Percentiles rank a stretch among this genome's conserved stretches.
phyloP scores from a whole-genome alignment of 2,113 vertebrate species.

The Malurus melanocephalus region DNA sequence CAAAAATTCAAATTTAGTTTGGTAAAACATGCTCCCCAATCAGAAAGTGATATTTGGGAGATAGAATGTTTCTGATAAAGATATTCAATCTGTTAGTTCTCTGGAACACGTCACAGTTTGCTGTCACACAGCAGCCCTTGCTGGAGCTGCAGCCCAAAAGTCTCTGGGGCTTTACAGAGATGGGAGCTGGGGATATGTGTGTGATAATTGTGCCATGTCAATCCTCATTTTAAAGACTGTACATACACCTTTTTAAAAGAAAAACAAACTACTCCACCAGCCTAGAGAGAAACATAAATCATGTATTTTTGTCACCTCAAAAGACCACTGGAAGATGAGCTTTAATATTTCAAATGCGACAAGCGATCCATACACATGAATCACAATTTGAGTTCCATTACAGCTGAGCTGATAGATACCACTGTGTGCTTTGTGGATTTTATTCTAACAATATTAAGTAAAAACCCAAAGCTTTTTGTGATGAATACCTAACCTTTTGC shows the following conservation, averaged over 20 bases:
- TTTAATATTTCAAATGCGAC: conserved; percentile 75
- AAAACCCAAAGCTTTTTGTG: not conserved
- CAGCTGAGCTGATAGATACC: conserved; percentile 28
- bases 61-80: not conserved
- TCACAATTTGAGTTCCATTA: conserved; percentile 63
- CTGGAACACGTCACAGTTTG: not conserved
- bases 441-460: conserved; percentile 40
- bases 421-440: conserved; percentile 32
- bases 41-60: not conserved
- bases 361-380: conserved; percentile 70
- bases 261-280: conserved; percentile 64
- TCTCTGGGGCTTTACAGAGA: not conserved
- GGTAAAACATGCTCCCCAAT: not conserved
- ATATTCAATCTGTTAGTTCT: not conserved
- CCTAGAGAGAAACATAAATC: conserved; percentile 66
- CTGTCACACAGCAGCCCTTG: not conserved
- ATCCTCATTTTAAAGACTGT: conserved; percentile 69
- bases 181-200: conserved; percentile 26
- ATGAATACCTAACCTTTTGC: conserved; percentile 17
- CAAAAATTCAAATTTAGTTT: not conserved
- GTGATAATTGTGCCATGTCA: conserved; percentile 61
- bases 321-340: conserved; percentile 69
- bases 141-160: not conserved
- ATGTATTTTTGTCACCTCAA: conserved; percentile 66
- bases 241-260: conserved; percentile 65